These are phyloP conservation scores for Orchesella flavescens DNA, from an alignment of 2,888 invertebrate genomes.

Conservation along the genomic window DNA sequence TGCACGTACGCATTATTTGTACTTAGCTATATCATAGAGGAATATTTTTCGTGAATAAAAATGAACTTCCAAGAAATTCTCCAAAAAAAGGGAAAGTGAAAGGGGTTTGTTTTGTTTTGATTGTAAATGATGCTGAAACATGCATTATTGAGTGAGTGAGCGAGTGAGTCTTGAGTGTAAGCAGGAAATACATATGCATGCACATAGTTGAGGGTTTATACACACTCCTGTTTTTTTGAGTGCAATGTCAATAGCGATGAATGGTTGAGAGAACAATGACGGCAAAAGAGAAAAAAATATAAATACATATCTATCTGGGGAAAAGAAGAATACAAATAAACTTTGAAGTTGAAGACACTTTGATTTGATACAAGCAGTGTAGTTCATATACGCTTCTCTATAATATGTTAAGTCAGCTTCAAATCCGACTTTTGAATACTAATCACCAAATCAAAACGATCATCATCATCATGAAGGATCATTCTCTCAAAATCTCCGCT, in stretches of 20 bases:
- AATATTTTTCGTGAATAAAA: too few relatives aligned
- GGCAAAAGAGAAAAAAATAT: conserved; percentile 20
- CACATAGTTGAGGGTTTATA: neutral
- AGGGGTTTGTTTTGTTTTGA: conserved; percentile 8
- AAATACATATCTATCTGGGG: neutral
- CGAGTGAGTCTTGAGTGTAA: neutral
- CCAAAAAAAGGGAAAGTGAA: neutral
- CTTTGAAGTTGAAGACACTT: neutral
- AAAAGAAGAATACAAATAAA: conserved; percentile 10
- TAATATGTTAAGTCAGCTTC: neutral
- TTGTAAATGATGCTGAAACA: conserved; percentile 32
- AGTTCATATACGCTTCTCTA: neutral
- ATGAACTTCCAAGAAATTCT: too few relatives aligned
- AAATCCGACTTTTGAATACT: conserved; percentile 33
- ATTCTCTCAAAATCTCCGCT: neutral
- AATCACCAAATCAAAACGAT: conserved; percentile 7
- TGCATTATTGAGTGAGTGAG: conserved; percentile 13
- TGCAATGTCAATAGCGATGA: conserved; percentile 29
- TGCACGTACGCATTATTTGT: neutral
- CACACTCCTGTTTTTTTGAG: conserved; percentile 14
- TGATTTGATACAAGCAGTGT: neutral
- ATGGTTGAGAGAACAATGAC: conserved; percentile 21
- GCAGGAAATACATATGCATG: neutral
- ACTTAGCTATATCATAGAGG: too few relatives aligned
- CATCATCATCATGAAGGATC: conserved; percentile 34